Evolutionary conservation across 2,113 vertebrate species (phyloP), one percentile per base, ranked within the genome.

Genomic region (Theropithecus gelada): DNA sequence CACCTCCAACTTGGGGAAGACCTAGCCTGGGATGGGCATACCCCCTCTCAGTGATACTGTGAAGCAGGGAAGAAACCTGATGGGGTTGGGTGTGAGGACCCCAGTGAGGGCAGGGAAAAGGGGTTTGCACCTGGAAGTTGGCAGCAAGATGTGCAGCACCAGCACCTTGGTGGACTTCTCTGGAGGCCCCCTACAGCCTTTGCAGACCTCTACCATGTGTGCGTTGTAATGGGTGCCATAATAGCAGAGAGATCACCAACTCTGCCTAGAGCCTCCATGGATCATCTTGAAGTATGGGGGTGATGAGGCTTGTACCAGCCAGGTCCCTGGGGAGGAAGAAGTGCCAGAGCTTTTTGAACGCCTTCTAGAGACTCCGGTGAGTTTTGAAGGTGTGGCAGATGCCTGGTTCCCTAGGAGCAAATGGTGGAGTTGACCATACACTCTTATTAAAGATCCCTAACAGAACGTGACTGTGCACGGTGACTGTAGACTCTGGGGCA

Each of bases 201-300:
- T 89, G 48, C 45, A 30, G 68, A 32, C 59, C 16, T 73, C 68
- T 50, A 0, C 23, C 3, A 16, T 17, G 45, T 0, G 0, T 64
- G 27, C 9, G 0, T 6, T 9, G 32, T 73, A 72, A 72, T 8
- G 0, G 6, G 55, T n/a, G 6, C 40, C 1, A 0, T 40, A 20
- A 20, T 8, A 18, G 55, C 57, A 35, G 64, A 76, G 64, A 83
- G 38, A 25, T 27, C 11, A 1, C 43, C 1, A 1, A 17, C 20
- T 50, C 12, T 86, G 45, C 61, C 22, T 18, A 18, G 88, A 94
- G 27, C 30, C 22, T 35, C 22, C 2, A 1, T 18, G 3, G 38
- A 25, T 66, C 0, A 0, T 81, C 48, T 50, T 48, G 3, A 8
- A 52, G 55, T 76, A 8, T 5, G 5, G 25, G 32, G 40, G 20